A percentile compares a stretch with the other conserved stretches of the same genome.
Evolutionary conservation across 2,888 invertebrate species (phyloP).

Genomic region (Xestia xanthographa): DNA sequence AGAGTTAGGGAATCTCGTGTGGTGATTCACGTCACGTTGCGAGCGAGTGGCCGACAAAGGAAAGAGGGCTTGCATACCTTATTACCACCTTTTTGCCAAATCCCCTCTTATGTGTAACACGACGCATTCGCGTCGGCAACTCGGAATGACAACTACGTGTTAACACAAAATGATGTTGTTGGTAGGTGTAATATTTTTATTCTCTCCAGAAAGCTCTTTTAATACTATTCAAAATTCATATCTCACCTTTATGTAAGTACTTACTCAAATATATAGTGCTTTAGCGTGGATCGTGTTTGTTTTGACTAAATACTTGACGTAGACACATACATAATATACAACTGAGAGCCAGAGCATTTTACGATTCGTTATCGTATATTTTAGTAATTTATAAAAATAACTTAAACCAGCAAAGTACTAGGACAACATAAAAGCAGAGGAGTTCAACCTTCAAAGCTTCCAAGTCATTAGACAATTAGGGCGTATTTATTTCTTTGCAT

Average conservation of each 20-base stretch:
- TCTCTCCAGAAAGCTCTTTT: slow-evolving; percentile 55
- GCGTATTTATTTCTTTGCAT: slow-evolving; percentile 73
- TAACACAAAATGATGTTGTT: slow-evolving; percentile 72
- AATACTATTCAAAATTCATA: slow-evolving; percentile 55
- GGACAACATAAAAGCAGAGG: slow-evolving; percentile 14
- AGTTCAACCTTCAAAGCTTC: slow-evolving; percentile 47
- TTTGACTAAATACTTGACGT: slow-evolving; percentile 32
- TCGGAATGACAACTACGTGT: slow-evolving; percentile 85
- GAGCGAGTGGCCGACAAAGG: slow-evolving; percentile 90
- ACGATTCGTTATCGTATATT: neutral
- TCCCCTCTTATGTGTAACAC: slow-evolving; percentile 88
- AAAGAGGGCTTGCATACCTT: slow-evolving; percentile 90
- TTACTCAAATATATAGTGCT: slow-evolving; percentile 17
- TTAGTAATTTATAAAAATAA: neutral
- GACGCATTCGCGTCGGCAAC: slow-evolving; percentile 82
- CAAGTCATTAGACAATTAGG: slow-evolving; percentile 64
- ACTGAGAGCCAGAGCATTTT: neutral
- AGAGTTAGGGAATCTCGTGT: slow-evolving; percentile 83
- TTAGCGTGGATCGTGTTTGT: slow-evolving; percentile 39
- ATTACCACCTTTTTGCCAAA: slow-evolving; percentile 89
- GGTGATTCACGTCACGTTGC: slow-evolving; percentile 88
- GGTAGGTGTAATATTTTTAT: slow-evolving; percentile 68
- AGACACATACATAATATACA: neutral
- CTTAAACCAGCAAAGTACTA: slow-evolving; percentile 1
- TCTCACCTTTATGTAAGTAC: slow-evolving; percentile 30